phyloP scores from a whole-genome alignment of 2,888 invertebrate genomes.

The Nymphalis c-album region DNA sequence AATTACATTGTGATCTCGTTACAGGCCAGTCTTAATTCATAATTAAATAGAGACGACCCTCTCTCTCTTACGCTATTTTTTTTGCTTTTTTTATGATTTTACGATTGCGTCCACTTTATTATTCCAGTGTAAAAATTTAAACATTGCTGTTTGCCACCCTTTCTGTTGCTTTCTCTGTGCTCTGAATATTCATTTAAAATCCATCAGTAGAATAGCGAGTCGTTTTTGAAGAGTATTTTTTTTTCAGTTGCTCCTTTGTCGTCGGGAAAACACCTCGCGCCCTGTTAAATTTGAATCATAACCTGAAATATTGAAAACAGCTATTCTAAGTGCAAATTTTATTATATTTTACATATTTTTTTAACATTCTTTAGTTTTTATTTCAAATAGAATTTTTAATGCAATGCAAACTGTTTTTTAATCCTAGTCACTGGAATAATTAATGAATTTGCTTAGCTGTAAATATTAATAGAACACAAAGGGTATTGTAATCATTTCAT shows the following conservation, averaged over 20 bases:
- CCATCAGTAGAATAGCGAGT: conserved; percentile 72
- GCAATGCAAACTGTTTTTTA: too few relatives aligned
- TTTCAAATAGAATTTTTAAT: background rate
- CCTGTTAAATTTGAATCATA: conserved; percentile 48
- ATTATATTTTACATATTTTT: background rate
- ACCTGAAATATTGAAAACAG: conserved; percentile 16
- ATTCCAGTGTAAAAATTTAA: conserved; percentile 65
- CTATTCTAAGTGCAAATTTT: conserved; percentile 6
- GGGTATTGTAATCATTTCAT: too few relatives aligned
- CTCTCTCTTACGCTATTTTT: conserved; percentile 73
- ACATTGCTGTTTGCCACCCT: conserved; percentile 66
- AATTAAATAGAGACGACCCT: conserved; percentile 79
- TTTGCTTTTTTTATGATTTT: conserved; percentile 75
- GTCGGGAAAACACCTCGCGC: conserved; percentile 55
- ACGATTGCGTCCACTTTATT: conserved; percentile 66
- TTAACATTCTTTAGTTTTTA: background rate
- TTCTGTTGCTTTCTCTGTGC: conserved; percentile 58
- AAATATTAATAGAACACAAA: too few relatives aligned
- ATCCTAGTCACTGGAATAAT: too few relatives aligned
- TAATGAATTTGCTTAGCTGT: too few relatives aligned
- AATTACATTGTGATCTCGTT: conserved; percentile 81
- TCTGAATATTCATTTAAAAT: conserved; percentile 78
- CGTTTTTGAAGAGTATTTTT: conserved; percentile 68
- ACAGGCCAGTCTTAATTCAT: conserved; percentile 77
- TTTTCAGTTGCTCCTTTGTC: conserved; percentile 62